phyloP scores from a whole-genome alignment of 2,888 invertebrate species.

The Eustalomyia histrio region DNA sequence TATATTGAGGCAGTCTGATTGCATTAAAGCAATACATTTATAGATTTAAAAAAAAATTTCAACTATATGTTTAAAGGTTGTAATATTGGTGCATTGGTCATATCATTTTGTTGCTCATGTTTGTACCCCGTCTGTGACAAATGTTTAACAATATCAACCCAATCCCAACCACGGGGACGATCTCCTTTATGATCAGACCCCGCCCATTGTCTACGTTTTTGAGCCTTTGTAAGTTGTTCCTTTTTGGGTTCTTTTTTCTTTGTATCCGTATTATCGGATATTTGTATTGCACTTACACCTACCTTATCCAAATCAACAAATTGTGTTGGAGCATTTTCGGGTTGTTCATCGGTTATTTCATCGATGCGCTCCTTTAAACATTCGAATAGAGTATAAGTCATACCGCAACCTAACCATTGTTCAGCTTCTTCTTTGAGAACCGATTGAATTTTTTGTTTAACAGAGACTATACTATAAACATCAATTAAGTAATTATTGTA shows the following conservation, averaged over 20 bases:
- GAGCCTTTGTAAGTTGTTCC: constrained; percentile 93
- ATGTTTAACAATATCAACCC: constrained; percentile 98
- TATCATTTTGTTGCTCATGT: constrained; percentile 68
- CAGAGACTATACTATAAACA: constrained; percentile 82
- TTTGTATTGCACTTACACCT: constrained; percentile 74
- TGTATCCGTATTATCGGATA: constrained; percentile 75
- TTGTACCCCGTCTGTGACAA: constrained; percentile 86
- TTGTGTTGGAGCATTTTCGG: constrained; percentile 79
- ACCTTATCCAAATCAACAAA: constrained; percentile 70
- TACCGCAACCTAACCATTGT: constrained; percentile 92
- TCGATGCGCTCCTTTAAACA: constrained; percentile 90
- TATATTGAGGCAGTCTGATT: constrained; percentile 38
- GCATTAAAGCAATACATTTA: constrained; percentile 12
- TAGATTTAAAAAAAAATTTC: constrained; percentile 25
- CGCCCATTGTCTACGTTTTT: constrained; percentile 94
- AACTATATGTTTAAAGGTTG: constrained; percentile 71
- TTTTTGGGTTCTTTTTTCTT: constrained; percentile 85
- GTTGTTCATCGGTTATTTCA: constrained; percentile 86
- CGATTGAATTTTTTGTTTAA: constrained; percentile 85
- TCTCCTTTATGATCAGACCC: constrained; percentile 91
- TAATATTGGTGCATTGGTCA: constrained; percentile 61
- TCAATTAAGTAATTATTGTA: no score
- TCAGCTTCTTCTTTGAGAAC: constrained; percentile 86
- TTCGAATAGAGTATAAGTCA: constrained; percentile 97
- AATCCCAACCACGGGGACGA: constrained; percentile 93